phyloP scores from a whole-genome alignment of 2,888 invertebrate species.

The Sycophila texana region DNA sequence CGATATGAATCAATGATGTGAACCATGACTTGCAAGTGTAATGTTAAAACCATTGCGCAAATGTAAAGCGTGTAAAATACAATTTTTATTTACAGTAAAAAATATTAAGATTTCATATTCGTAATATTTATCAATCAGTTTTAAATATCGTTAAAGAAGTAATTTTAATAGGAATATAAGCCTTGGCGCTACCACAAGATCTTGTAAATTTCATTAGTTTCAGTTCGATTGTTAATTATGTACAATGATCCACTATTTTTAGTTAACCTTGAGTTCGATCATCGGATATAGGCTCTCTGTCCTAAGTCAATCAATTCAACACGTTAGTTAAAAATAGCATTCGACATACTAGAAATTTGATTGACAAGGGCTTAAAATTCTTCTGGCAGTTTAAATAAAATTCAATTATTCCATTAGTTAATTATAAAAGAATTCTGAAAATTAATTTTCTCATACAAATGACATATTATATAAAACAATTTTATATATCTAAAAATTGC shows the following conservation, averaged over 20 bases:
- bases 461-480: too few relatives aligned
- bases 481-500: too few relatives aligned
- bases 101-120: background rate
- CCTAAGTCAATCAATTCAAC: background rate
- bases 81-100: background rate
- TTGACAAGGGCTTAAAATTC: background rate
- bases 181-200: too few relatives aligned
- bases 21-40: too few relatives aligned
- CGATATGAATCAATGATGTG: too few relatives aligned
- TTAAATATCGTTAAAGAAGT: background rate
- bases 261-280: background rate
- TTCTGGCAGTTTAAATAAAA: too few relatives aligned
- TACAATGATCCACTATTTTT: constrained; percentile 9
- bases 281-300: background rate
- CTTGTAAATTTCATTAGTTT: constrained; percentile 1
- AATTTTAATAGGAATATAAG: background rate
- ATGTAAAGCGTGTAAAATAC: too few relatives aligned
- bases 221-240: constrained; percentile 4
- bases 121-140: too few relatives aligned
- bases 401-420: too few relatives aligned
- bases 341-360: background rate
- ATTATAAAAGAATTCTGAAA: too few relatives aligned
- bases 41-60: too few relatives aligned
- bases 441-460: too few relatives aligned
- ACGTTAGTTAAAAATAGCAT: background rate